Base-by-base conservation (phyloP, 2,888 invertebrate genomes). In the Thera obeliscata region DNA sequence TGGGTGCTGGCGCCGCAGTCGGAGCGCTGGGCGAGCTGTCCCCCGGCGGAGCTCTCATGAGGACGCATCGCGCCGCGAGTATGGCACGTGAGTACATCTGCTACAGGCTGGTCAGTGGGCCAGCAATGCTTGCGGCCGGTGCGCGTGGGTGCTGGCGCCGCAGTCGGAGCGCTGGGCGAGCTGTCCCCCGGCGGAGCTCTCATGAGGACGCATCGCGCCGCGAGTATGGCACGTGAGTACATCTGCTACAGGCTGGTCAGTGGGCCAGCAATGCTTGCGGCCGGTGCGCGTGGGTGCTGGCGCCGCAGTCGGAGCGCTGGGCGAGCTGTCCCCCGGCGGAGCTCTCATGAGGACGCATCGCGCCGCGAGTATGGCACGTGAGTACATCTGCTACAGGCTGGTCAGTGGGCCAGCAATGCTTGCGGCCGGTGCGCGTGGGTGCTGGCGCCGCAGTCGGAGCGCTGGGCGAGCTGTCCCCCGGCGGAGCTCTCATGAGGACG, bases 241-340 rank as follows among this genome's bases (percentile, higher is more conserved):
- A 46, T 43, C 22, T 22, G 22, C 22, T 22, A 22, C 22, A 22
- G 22, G 22, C 22, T 22, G 22, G 22, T 22, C 22, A 22, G 22
- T 22, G 92, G 94, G 22, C 22, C 22, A 22, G 22, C 22, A 94
- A 73, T 94, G 95, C 71, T 89, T 93, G 36, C 94, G 96, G 70
- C 95, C 96, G 74, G 92, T 95, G 61, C 90, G 96, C 5, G 95
- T 96, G 56, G 95, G 94, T 77, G 96, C 97, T 11, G 96, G 96
- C 64, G 96, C 96, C 1, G 98, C 98, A 2, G 97, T 98, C 43
- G 96, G 96, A 77, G 98, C 97, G 63, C 90, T 98, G 4, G 97
- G 97, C 3, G 98, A 98, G 90, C 94, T 98, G 46, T 97, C 97
- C 73, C 98, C 98, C 0, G 98, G 98, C 64, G 98, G 98, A 35